Evolutionary conservation across 2,888 invertebrate species (phyloP), one percentile per base, ranked within the genome.

Genomic region (Rutpela maculata): DNA sequence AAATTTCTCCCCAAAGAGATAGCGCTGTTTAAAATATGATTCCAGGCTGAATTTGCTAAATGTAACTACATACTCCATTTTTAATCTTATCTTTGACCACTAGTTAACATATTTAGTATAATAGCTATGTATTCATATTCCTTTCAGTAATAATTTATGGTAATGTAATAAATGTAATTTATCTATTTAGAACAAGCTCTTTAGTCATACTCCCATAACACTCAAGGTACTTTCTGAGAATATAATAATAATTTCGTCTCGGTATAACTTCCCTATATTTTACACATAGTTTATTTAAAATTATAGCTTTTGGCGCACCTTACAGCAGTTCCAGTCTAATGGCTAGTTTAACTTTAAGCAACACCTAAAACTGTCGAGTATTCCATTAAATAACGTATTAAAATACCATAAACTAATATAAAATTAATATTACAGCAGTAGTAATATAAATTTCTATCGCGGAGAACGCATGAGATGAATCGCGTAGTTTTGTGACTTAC

Each of bases 331-430:
- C 78, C 26, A 78, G 81, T 77, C 80, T 78, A 71, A 82, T 78
- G 82, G 78, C 80, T 79, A 79, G 82, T 82, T 82, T 69, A 80
- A 81, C 80, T 79, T 50, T 56, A 73, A 79, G 74, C 75, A 68
- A 78, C 78, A 71, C 63, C 69, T 70, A 75, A 11, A 15, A 43
- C 43, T 15, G 69, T 70, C 69, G 72, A 68, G 59, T 79, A 72
- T 77, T 80, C 75, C 76, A 79, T 78, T 77, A 74, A 77, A 75
- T 15, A 35, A n/a, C 60, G n/a, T 62, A n/a, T 62, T 35, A 63
- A 63, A 17, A 2, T 60, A 1, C 60, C 7, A 26, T 59, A 59
- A 35, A 35, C 31, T 35, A 35, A 35, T 35, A 35, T 35, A 7
- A 7, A 35, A 9, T 7, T 35, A 7, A 35, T 35, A 9, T 7